Percentiles rank a stretch among this genome's conserved stretches.
Conservation (phyloP, 1,140 invertebrate genomes). For the Camponotus floridanus region DNA sequence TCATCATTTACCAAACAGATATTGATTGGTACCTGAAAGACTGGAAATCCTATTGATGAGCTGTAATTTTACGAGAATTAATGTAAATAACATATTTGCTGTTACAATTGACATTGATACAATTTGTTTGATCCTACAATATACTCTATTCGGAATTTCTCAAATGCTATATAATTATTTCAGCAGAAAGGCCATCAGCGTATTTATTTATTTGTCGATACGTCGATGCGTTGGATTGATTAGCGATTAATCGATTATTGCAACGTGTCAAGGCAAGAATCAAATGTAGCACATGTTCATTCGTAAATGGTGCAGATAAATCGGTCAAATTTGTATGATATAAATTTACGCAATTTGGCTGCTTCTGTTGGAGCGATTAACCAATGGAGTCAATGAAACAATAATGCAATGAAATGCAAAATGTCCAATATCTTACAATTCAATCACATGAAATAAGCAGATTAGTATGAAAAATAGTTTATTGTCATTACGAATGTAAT, state of each 20-base stretch:
- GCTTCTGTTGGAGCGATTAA: neutral
- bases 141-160: neutral
- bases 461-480: conserved; percentile 39
- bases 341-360: conserved; percentile 15
- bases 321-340: conserved; percentile 35
- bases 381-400: neutral
- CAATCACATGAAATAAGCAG: neutral
- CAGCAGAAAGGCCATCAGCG: conserved; percentile 21
- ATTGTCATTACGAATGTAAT: conserved; percentile 24
- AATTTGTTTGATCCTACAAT: conserved; percentile 26
- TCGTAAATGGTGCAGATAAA: conserved; percentile 37
- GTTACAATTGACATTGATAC: conserved; percentile 27
- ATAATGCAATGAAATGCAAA: neutral
- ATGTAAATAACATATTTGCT: conserved; percentile 45
- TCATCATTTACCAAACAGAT: conserved; percentile 18
- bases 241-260: conserved; percentile 59
- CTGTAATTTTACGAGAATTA: conserved; percentile 31
- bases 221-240: conserved; percentile 32
- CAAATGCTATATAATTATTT: conserved; percentile 6
- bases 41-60: neutral
- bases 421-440: conserved; percentile 5
- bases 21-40: neutral
- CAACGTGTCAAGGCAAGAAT: conserved; percentile 28
- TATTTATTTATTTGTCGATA: conserved; percentile 50
- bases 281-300: neutral